Evolutionary conservation across 2,113 vertebrate species (phyloP).

Genomic region (Phylloscopus trochilus): DNA sequence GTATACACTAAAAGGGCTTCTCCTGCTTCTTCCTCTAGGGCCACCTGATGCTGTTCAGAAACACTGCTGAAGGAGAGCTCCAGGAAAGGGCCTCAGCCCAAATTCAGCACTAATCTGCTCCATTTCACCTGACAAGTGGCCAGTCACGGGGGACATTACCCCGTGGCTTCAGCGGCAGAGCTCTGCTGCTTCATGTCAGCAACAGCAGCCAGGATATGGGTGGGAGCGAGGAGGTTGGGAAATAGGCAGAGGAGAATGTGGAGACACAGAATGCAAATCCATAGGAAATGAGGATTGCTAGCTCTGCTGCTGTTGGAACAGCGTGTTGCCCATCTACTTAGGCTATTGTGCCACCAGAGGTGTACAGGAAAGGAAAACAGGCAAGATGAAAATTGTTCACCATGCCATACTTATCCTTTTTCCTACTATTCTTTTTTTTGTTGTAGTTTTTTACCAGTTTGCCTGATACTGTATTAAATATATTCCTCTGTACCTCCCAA

Average conservation of each 20-base stretch:
- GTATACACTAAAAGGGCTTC: background rate
- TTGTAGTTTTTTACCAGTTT: background rate
- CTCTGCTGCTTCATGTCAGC: background rate
- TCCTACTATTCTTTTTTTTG: background rate
- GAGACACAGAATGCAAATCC: background rate
- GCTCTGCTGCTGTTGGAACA: background rate
- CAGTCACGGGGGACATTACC: fast-evolving
- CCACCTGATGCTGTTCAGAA: background rate
- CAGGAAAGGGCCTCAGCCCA: background rate
- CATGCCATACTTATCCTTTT: background rate
- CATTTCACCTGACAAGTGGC: background rate
- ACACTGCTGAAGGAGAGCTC: background rate
- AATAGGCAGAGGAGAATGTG: background rate
- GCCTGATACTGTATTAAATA: background rate
- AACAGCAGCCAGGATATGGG: background rate
- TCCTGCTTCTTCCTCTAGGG: background rate
- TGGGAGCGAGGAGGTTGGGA: background rate
- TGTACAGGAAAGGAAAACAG: background rate
- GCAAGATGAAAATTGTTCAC: background rate
- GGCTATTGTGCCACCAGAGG: background rate
- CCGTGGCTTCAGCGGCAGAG: background rate
- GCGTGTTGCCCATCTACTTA: fast-evolving
- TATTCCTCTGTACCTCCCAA: background rate
- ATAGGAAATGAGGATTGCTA: background rate
- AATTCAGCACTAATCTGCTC: background rate